Conservation (phyloP, 2,888 invertebrate species). For the Biston stratarius region DNA sequence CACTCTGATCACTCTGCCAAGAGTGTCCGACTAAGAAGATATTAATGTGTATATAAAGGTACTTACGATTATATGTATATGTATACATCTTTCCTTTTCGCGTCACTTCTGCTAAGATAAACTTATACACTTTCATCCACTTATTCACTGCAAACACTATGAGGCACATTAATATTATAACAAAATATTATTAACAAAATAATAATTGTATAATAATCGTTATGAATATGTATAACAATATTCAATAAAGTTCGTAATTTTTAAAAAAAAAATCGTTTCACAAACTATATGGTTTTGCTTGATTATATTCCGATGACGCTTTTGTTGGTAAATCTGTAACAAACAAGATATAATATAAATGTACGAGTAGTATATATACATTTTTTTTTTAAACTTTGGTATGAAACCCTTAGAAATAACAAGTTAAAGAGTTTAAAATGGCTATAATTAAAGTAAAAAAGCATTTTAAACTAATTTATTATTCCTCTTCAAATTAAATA, state of each 20-base stretch:
- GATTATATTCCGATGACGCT: not conserved
- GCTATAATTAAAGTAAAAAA: too few species aligned
- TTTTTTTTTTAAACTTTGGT: not conserved
- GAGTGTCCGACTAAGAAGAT: too few species aligned
- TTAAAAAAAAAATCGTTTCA: not conserved
- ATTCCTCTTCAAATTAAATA: too few species aligned
- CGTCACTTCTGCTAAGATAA: not conserved
- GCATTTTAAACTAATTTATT: too few species aligned
- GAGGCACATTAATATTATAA: slow-evolving; percentile 6
- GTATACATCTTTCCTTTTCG: slow-evolving; percentile 11
- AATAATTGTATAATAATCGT: not conserved
- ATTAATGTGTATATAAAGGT: too few species aligned
- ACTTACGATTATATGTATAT: slow-evolving; percentile 8
- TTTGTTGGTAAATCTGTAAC: slow-evolving; percentile 1
- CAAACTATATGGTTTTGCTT: not conserved
- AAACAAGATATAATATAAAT: not conserved
- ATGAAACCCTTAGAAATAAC: too few species aligned
- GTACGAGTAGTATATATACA: not conserved
- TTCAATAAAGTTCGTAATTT: not conserved
- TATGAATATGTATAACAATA: not conserved
- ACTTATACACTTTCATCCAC: not conserved
- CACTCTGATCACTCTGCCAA: too few species aligned
- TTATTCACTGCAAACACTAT: not conserved
- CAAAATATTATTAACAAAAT: not conserved
- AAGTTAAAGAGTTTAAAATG: too few species aligned